Base-by-base conservation (phyloP, 2,888 invertebrate species). In the Melanostoma scalare region DNA sequence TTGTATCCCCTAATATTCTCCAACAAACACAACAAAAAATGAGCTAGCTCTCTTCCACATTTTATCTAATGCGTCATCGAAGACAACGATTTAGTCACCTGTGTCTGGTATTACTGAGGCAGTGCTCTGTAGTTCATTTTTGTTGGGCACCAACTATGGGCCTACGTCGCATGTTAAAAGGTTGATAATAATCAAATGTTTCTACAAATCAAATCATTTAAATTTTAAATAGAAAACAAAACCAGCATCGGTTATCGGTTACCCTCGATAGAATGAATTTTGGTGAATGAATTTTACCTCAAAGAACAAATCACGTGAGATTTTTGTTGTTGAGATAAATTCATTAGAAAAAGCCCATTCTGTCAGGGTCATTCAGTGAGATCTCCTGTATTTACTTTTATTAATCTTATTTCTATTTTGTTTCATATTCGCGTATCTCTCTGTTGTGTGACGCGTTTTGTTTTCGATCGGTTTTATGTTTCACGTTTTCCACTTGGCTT, bases 401-500 rank as follows among this genome's bases (percentile, higher is more conserved):
- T 68, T 67, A 8, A 50, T 60, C 36, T 46, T 38, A 20, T 69
- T 56, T 77, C 63, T 33, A 42, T 71, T 69, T 53, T 63, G 44
- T 76, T 78, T 61, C 63, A 68, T 77, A 63, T 58, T 31, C 68
- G 71, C 53, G 52, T 67, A 42, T 72, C 10, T 71, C n/a, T 65
- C n/a, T 69, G 30, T 50, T 76, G 48, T 58, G 38, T 50, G 63
- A 48, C 46, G 61, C 61, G 44, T 63, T 40, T 4, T 50, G 31
- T n/a, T 31, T 40, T 33, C 56, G 55, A 10, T 42, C 4, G 55
- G 78, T 44, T 65, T 63, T 71, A 44, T 71, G 55, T 71, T 79
- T 67, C 75, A 61, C 50, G 2, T 71, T 79, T 84, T 84, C 71
- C 75, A 75, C 84, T 84, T 75, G 79, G 84, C 44, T 84, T 84